Conservation (phyloP, 2,113 vertebrate genomes). For the Triplophysa siluroides region DNA sequence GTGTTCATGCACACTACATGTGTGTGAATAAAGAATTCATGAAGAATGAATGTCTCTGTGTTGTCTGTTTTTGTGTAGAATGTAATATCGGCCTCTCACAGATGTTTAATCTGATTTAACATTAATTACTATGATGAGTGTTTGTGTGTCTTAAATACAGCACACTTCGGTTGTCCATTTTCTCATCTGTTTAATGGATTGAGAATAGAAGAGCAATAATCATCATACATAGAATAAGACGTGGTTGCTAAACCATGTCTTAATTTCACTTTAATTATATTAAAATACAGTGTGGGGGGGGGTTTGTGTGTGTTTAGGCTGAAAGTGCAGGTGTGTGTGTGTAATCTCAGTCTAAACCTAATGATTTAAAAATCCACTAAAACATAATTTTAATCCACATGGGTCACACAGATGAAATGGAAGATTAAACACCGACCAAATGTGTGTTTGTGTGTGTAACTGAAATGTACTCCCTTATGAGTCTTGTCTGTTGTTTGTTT, state of each 20-base stretch:
- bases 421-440: slow-evolving; percentile 79
- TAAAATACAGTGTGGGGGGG: slow-evolving; percentile 6
- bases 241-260: slow-evolving; percentile 36
- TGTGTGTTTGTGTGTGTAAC: slow-evolving; percentile 4
- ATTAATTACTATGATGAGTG: no score
- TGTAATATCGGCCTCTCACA: no score
- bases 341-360: slow-evolving; percentile 88
- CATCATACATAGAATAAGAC: background rate
- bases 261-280: slow-evolving; percentile 48
- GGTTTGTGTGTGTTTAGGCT: background rate
- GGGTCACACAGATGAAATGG: slow-evolving; percentile 89
- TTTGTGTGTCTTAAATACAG: slow-evolving; percentile 7
- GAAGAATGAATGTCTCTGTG: no score
- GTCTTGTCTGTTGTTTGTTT: no score
- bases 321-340: background rate
- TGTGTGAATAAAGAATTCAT: no score
- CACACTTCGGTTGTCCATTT: slow-evolving; percentile 27
- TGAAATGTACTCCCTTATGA: background rate
- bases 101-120: no score
- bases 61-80: no score
- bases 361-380: slow-evolving; percentile 81
- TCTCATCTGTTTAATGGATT: slow-evolving; percentile 47
- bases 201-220: background rate
- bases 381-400: slow-evolving; percentile 89
- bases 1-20: no score